phyloP scores from a whole-genome alignment of 2,797 vertebrate genomes.

The Coilia nasus region DNA sequence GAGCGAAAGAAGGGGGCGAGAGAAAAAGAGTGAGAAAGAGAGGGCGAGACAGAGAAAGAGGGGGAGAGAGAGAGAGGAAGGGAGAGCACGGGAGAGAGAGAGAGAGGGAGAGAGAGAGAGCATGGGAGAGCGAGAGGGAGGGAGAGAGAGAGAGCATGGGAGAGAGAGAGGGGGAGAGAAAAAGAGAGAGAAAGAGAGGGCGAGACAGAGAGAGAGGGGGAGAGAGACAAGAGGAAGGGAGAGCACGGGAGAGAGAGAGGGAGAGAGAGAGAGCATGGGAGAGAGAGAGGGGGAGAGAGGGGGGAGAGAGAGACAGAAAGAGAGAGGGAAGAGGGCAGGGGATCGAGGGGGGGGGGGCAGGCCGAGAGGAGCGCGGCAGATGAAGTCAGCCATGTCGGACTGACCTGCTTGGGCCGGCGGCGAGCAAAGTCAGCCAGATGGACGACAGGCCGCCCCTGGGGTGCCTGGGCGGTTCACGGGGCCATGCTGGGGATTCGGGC shows the following conservation, averaged over 20 bases:
- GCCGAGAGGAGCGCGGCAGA: not conserved
- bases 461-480: not conserved
- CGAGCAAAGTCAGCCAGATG: not conserved
- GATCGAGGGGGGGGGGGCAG: not conserved
- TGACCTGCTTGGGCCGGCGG: not conserved
- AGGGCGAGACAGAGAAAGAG: not conserved
- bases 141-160: too few species aligned
- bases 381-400: constrained; percentile 12
- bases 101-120: too few species aligned
- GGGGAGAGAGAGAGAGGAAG: not conserved
- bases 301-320: not conserved
- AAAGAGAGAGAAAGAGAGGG: too few species aligned
- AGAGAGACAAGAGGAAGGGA: too few species aligned
- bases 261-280: not conserved
- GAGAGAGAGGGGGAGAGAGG: not conserved
- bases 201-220: too few species aligned
- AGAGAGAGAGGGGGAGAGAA: too few species aligned
- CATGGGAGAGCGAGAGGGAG: too few species aligned
- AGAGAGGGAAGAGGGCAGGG: not conserved
- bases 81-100: too few species aligned
- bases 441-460: constrained; percentile 2
- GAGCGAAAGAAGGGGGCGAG: not conserved
- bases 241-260: not conserved
- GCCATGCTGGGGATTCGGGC: not conserved
- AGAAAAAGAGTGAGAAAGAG: not conserved